Percentiles rank a stretch among this genome's conserved stretches.
phyloP scores from a whole-genome alignment of 2,888 invertebrate species.

The Drosophila tripunctata region DNA sequence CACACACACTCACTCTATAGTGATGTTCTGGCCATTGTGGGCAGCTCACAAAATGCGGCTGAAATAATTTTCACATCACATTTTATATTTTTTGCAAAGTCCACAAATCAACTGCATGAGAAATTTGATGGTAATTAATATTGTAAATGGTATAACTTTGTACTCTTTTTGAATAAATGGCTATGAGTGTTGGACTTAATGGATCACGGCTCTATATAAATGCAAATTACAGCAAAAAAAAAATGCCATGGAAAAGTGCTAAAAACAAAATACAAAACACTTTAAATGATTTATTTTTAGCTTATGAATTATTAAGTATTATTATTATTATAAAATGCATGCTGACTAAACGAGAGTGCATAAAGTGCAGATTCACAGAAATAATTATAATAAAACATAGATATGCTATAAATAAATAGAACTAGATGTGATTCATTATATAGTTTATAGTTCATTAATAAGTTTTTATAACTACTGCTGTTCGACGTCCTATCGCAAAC shows the following conservation, averaged over 20 bases:
- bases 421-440: too few species aligned
- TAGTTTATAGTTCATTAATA: too few species aligned
- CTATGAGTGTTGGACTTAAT: constrained; percentile 68
- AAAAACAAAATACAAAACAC: neutral
- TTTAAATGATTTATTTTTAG: constrained; percentile 19
- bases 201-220: constrained; percentile 48
- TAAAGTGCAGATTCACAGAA: too few species aligned
- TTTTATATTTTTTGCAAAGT: constrained; percentile 41
- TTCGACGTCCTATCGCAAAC: too few species aligned
- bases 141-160: constrained; percentile 71
- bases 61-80: constrained; percentile 71
- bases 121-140: constrained; percentile 77
- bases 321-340: too few species aligned
- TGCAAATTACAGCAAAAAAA: constrained; percentile 23
- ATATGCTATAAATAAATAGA: too few species aligned
- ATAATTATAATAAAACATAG: too few species aligned
- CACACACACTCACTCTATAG: neutral
- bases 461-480: too few species aligned
- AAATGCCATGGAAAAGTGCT: constrained; percentile 38
- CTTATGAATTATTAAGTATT: constrained; percentile 17
- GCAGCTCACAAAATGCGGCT: constrained; percentile 53
- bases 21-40: constrained; percentile 53
- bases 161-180: constrained; percentile 54
- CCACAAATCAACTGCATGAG: constrained; percentile 78
- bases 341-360: too few species aligned